A percentile compares a stretch with the other conserved stretches of the same genome.
Evolutionary conservation across 2,113 vertebrate species (phyloP).

Genomic region (Elgaria multicarinata): DNA sequence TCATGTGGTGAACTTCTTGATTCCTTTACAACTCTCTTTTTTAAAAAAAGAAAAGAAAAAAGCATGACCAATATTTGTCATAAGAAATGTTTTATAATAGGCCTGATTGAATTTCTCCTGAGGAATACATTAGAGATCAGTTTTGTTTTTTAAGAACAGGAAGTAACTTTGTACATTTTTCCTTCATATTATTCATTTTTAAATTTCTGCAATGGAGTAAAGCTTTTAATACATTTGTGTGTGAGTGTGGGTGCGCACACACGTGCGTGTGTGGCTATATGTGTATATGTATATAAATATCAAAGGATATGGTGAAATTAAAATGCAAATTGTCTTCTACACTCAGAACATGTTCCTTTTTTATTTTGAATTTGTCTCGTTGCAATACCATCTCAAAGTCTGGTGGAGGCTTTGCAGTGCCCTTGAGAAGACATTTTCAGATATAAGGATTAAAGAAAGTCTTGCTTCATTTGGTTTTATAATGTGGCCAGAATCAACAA

Average conservation of each 20-base stretch:
- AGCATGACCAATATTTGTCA: conserved; percentile 49
- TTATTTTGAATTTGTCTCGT: conserved; percentile 29
- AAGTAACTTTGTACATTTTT: conserved; percentile 53
- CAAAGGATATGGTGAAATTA: conserved; percentile 49
- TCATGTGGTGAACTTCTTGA: conserved; percentile 60
- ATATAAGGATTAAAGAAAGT: background rate
- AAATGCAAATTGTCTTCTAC: conserved; percentile 51
- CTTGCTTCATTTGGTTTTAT: background rate
- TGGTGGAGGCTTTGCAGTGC: no score
- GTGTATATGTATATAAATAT: conserved; percentile 31
- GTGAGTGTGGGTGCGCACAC: background rate
- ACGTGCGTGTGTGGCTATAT: conserved; percentile 34
- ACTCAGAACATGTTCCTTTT: conserved; percentile 36
- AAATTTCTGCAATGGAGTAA: conserved; percentile 54
- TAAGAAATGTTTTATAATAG: conserved; percentile 67
- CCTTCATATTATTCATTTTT: conserved; percentile 56
- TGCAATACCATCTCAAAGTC: conserved; percentile 20
- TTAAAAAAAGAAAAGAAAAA: no score
- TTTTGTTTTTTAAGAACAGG: conserved; percentile 43
- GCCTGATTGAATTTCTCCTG: conserved; percentile 63
- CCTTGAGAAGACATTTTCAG: background rate
- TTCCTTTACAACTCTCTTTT: conserved; percentile 58
- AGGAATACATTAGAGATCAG: conserved; percentile 46
- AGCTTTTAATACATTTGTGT: conserved; percentile 41
- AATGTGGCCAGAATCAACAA: background rate